A percentile compares a stretch with the other conserved stretches of the same genome.
phyloP scores from a whole-genome alignment of 1,140 invertebrate species.

The Hycleus phaleratus region DNA sequence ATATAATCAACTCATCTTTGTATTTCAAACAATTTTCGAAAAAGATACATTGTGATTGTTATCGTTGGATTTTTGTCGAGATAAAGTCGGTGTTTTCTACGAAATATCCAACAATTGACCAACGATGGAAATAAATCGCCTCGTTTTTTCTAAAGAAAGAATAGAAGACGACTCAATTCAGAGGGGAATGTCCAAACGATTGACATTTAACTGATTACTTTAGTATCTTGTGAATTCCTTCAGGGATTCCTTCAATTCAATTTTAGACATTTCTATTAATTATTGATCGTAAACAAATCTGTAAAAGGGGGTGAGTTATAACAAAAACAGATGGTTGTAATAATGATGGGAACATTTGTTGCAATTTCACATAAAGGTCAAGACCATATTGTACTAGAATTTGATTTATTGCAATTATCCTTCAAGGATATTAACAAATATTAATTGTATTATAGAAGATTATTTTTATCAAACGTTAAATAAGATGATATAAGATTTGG shows the following conservation, averaged over 20 bases:
- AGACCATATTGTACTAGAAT: constrained; percentile 8
- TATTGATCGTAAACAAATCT: too few relatives aligned
- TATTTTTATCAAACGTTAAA: background rate
- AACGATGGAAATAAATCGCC: too few relatives aligned
- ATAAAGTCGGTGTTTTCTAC: too few relatives aligned
- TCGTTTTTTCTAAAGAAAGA: too few relatives aligned
- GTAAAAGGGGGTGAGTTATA: too few relatives aligned
- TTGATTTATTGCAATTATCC: constrained; percentile 8
- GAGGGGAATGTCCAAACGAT: too few relatives aligned
- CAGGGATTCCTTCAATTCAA: background rate
- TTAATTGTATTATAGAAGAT: constrained; percentile 8
- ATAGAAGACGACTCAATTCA: too few relatives aligned
- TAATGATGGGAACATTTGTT: constrained; percentile 13
- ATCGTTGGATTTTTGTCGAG: background rate
- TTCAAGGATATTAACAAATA: background rate
- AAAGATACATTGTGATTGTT: background rate
- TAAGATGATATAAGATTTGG: constrained; percentile 2
- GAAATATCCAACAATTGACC: too few relatives aligned
- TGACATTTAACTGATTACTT: too few relatives aligned
- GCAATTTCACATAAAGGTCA: constrained; percentile 16
- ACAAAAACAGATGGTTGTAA: background rate
- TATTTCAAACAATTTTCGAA: background rate
- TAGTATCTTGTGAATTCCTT: background rate
- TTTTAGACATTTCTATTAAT: too few relatives aligned
- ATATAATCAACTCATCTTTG: too few relatives aligned